Conservation (phyloP, 2,797 vertebrate species). For the Microctenopoma stevenorrisi region DNA sequence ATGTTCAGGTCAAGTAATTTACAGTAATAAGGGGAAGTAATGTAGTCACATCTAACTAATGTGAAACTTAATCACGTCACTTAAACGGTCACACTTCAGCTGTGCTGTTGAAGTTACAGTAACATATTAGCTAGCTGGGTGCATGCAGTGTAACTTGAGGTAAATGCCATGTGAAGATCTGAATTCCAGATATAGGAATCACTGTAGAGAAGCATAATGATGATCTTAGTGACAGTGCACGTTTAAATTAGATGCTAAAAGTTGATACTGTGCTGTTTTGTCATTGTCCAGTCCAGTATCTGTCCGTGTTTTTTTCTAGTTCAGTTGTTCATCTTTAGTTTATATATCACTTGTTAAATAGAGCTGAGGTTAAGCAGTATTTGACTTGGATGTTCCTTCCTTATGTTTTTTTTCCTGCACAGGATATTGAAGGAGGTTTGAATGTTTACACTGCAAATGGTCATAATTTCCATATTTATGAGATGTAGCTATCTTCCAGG, state of each 20-base stretch:
- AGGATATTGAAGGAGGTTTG: constrained; percentile 33
- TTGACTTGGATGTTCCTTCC: constrained; percentile 11
- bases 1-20: too few species aligned
- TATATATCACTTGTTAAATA: background rate
- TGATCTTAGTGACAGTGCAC: constrained; percentile 12
- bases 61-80: too few species aligned
- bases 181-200: background rate
- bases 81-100: too few species aligned
- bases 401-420: background rate
- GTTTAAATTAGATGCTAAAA: constrained; percentile 9
- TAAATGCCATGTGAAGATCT: background rate
- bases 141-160: too few species aligned
- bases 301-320: constrained; percentile 3
- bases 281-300: background rate
- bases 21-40: too few species aligned
- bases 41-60: too few species aligned
- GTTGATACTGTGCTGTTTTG: background rate
- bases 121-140: too few species aligned
- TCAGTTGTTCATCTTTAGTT: background rate
- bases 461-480: constrained; percentile 21
- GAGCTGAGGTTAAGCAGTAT: background rate
- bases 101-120: too few species aligned
- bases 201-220: constrained; percentile 9
- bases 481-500: constrained; percentile 1
- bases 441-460: constrained; percentile 16